Evolutionary conservation across 2,888 invertebrate genomes (phyloP).

Genomic region (Cosmopolites sordidus): DNA sequence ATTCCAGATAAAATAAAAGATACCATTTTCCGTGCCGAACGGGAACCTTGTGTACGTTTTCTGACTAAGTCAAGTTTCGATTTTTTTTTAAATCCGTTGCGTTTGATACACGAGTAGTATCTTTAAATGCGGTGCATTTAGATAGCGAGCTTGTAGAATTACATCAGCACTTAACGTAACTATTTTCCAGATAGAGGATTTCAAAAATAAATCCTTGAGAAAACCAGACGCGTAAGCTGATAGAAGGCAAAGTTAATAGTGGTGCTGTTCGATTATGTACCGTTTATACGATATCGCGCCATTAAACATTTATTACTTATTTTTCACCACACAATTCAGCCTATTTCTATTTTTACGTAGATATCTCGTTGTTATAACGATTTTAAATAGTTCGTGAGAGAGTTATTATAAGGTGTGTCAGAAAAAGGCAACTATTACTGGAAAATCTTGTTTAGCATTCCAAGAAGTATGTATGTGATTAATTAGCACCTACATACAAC

Average conservation of each 20-base stretch:
- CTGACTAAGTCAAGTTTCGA: no score
- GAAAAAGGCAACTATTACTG: no score
- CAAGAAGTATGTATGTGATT: no score
- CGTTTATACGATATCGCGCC: background rate
- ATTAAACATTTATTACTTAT: slow-evolving; percentile 1
- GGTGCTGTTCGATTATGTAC: background rate
- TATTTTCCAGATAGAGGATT: slow-evolving; percentile 26
- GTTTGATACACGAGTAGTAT: slow-evolving; percentile 1
- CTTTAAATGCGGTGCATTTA: slow-evolving; percentile 24
- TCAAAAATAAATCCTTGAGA: slow-evolving; percentile 7
- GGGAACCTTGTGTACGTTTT: no score
- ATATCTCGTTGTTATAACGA: no score
- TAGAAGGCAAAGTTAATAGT: slow-evolving; percentile 1
- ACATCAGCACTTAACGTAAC: slow-evolving; percentile 34
- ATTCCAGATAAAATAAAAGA: no score
- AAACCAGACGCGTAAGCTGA: slow-evolving; percentile 5
- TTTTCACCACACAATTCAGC: background rate
- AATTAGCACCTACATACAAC: no score
- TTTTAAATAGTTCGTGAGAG: no score
- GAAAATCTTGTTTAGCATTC: no score
- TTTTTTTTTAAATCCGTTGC: background rate
- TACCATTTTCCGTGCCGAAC: no score
- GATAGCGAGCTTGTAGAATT: slow-evolving; percentile 33
- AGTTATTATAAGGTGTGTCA: no score
- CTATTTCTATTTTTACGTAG: no score